Conservation (phyloP, 2,888 invertebrate species). For the Stramonita haemastoma region DNA sequence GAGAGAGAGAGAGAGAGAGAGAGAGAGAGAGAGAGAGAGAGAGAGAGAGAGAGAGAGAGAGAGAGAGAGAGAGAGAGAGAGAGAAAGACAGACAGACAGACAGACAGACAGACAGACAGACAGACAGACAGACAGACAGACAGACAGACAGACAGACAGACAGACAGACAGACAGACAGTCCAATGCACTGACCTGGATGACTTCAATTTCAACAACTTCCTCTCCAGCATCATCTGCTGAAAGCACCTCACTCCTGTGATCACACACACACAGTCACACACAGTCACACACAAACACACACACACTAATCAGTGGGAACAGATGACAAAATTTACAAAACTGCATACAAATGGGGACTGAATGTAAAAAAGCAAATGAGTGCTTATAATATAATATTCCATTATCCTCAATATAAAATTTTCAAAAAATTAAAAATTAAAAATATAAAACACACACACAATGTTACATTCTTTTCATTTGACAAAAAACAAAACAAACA, state of each 20-base stretch:
- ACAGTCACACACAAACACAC: no score
- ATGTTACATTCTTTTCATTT: background rate
- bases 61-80: background rate
- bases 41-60: background rate
- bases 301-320: no score
- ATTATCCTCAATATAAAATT: no score
- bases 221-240: slow-evolving; percentile 75
- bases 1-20: no score
- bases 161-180: background rate
- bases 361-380: no score
- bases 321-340: no score
- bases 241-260: slow-evolving; percentile 75
- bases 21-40: no score
- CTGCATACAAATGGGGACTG: no score
- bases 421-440: background rate
- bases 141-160: background rate
- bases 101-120: no score
- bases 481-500: background rate
- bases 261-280: slow-evolving; percentile 69
- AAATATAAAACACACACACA: slow-evolving; percentile 51
- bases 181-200: slow-evolving; percentile 68
- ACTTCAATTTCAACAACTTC: slow-evolving; percentile 75
- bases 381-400: no score
- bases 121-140: background rate
- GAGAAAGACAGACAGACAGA: background rate